Percentiles rank a stretch among this genome's conserved stretches.
These are phyloP conservation scores for Siniperca scherzeri DNA, from an alignment of 2,797 vertebrate species.

Conservation along the genomic window DNA sequence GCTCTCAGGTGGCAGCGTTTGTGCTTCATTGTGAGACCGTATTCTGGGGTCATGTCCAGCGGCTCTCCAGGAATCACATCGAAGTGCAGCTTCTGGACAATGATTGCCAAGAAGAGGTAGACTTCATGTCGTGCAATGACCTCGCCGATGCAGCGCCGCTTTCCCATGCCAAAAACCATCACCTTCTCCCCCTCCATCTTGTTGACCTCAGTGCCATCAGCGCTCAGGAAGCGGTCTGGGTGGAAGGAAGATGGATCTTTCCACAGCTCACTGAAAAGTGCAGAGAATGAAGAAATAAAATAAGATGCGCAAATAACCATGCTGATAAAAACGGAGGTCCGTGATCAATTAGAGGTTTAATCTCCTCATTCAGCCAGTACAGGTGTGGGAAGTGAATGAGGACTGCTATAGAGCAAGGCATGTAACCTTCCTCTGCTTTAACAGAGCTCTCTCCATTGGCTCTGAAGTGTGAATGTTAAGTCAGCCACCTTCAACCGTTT, in stretches of 20 bases:
- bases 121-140: constrained; percentile 90
- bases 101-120: constrained; percentile 91
- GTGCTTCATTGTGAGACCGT: constrained; percentile 93
- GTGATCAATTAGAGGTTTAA: not conserved
- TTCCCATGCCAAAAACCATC: constrained; percentile 90
- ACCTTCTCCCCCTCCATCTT: constrained; percentile 88
- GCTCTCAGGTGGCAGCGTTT: constrained; percentile 87
- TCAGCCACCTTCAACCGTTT: not conserved
- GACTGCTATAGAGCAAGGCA: not conserved
- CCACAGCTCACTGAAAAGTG: constrained; percentile 88
- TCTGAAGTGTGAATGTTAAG: not conserved
- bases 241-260: constrained; percentile 89
- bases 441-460: not conserved
- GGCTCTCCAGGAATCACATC: constrained; percentile 71
- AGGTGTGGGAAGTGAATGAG: not conserved
- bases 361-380: not conserved
- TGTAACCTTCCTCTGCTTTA: not conserved
- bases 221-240: constrained; percentile 90
- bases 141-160: constrained; percentile 92
- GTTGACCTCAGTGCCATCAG: constrained; percentile 81
- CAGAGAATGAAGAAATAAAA: constrained; percentile 25
- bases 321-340: not conserved
- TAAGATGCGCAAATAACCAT: not conserved
- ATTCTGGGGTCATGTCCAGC: constrained; percentile 90
- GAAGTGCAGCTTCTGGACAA: constrained; percentile 91